Base-by-base conservation (phyloP, 2,888 invertebrate species). In the Apoda limacodes region DNA sequence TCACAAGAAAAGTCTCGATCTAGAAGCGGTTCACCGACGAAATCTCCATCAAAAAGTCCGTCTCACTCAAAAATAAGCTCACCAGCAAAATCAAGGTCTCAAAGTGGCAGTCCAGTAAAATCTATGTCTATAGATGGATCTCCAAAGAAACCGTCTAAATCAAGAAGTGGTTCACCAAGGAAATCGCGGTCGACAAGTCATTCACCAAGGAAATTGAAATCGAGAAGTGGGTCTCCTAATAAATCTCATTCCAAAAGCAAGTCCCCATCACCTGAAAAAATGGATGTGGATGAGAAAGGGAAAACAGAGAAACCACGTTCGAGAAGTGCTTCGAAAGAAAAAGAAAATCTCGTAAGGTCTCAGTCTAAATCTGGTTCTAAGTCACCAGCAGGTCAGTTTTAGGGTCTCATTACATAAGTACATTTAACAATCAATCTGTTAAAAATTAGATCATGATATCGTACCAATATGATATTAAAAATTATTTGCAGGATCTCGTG, bases 1-100 rank as follows among this genome's bases (percentile, higher is more conserved):
- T 62, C 67, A 3, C 35, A 40, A 3, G 46, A 54, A 6, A 46
- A 45, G 21, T 45, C 46, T 3, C 46, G 48, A 2, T 42, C 55
- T 4, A 39, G 44, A 13, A 59, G 59, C 14, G 42, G 45, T 3
- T 43, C 48, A 13, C 38, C 30, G 1, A 45, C 45, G 1, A 48
- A 43, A 4, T 47, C 53, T 0, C 41, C 43, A 4, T 52, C 56
- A 3, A 39, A 46, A 12, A 57, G n/a, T n/a, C n/a, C n/a, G n/a
- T n/a, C n/a, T n/a, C n/a, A n/a, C n/a, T n/a, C n/a, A n/a, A n/a
- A n/a, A n/a, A n/a, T n/a, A n/a, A n/a, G n/a, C n/a, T n/a, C n/a
- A n/a, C n/a, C n/a, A n/a, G n/a, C n/a, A n/a, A n/a, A n/a, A n/a
- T n/a, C n/a, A n/a, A n/a, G n/a, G n/a, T n/a, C n/a, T n/a, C n/a